phyloP scores from a whole-genome alignment of 1,140 invertebrate genomes.

The Drosophila malerkotliana region DNA sequence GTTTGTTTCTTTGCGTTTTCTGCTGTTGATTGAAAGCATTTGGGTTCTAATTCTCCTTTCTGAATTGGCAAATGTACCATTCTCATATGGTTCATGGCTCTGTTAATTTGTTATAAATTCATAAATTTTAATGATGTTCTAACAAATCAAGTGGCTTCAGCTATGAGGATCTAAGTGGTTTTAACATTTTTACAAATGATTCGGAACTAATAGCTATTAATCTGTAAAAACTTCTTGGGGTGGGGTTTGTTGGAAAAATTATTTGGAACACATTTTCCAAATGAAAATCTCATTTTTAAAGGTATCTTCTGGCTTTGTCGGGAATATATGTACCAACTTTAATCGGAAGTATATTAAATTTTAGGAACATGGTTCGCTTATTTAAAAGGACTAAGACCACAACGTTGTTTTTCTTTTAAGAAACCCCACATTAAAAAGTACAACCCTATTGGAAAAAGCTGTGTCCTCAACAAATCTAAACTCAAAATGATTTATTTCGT shows the following conservation, averaged over 20 bases:
- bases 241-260: not conserved
- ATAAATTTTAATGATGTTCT: constrained; percentile 65
- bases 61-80: constrained; percentile 48
- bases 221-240: not conserved
- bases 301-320: too few relatives aligned
- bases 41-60: constrained; percentile 65
- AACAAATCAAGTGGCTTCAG: not conserved
- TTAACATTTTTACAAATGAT: not conserved
- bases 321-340: too few relatives aligned
- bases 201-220: not conserved
- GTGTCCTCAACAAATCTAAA: too few relatives aligned
- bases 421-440: not conserved
- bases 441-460: too few relatives aligned
- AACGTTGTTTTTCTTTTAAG: not conserved
- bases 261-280: too few relatives aligned
- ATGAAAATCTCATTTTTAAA: too few relatives aligned
- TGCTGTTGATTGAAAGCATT: constrained; percentile 70
- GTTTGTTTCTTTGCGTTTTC: constrained; percentile 22
- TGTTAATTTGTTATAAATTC: constrained; percentile 47
- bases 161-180: not conserved
- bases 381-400: not conserved
- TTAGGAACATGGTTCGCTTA: not conserved
- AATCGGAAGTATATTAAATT: not conserved
- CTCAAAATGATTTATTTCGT: too few relatives aligned
- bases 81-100: constrained; percentile 12